A percentile compares a stretch with the other conserved stretches of the same genome.
These are phyloP conservation scores for Dioctria rufipes DNA, from an alignment of 2,888 invertebrate genomes.

Conservation along the genomic window DNA sequence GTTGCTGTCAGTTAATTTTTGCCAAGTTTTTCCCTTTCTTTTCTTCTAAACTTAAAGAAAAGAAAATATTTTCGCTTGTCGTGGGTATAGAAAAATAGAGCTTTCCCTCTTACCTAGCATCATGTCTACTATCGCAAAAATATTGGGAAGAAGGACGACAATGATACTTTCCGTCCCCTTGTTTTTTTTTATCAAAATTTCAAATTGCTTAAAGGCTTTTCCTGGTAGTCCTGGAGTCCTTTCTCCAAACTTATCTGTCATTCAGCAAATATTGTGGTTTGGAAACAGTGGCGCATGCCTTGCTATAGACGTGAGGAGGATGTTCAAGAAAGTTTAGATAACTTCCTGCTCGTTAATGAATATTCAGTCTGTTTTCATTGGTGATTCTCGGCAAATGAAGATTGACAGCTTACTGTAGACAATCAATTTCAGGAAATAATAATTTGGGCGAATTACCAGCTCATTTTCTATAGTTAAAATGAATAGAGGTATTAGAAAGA, in stretches of 20 bases:
- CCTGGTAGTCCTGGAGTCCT: background rate
- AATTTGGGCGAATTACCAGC: too few species aligned
- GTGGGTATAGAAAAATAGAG: too few species aligned
- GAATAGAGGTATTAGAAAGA: too few species aligned
- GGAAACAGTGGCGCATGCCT: background rate
- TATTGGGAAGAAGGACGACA: background rate
- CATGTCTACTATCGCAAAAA: background rate
- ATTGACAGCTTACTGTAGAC: background rate
- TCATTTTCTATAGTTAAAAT: too few species aligned
- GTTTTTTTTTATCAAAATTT: background rate
- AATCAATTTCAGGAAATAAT: too few species aligned
- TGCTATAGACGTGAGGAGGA: background rate
- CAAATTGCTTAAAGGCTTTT: slow-evolving; percentile 2
- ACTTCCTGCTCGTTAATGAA: background rate
- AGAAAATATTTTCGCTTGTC: background rate
- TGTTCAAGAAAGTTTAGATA: background rate
- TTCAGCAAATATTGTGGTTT: background rate
- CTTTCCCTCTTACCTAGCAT: too few species aligned
- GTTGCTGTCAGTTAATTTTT: background rate
- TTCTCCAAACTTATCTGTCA: background rate
- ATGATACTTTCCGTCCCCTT: background rate
- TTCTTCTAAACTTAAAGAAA: background rate
- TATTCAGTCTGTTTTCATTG: background rate
- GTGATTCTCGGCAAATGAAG: background rate
- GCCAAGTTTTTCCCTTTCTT: background rate